Percentiles rank a stretch among this genome's conserved stretches.
Evolutionary conservation across 2,888 invertebrate genomes (phyloP).

Genomic region (Dicranocentrus wangi): DNA sequence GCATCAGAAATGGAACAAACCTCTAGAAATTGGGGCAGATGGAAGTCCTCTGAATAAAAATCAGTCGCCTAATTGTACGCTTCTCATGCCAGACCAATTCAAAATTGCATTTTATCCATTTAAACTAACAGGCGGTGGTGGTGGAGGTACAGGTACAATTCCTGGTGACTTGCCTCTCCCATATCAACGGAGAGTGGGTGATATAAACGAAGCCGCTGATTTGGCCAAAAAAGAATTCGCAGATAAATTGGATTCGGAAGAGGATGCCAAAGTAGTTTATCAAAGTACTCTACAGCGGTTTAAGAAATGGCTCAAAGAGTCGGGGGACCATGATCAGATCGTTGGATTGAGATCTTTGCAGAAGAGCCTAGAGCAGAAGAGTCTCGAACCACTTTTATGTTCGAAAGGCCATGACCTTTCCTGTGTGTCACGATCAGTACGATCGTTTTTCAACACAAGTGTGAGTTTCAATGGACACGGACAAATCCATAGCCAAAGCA

Average conservation of each 20-base stretch:
- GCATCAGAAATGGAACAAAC: conserved; percentile 58
- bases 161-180: conserved; percentile 15
- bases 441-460: conserved; percentile 26
- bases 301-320: conserved; percentile 58
- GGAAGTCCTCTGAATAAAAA: conserved; percentile 50
- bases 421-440: conserved; percentile 23
- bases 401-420: conserved; percentile 41
- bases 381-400: conserved; percentile 2
- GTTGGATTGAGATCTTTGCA: conserved; percentile 54
- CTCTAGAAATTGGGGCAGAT: conserved; percentile 55
- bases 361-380: conserved; percentile 36
- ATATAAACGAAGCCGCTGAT: neutral
- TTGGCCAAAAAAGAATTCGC: conserved; percentile 8
- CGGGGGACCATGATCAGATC: conserved; percentile 38
- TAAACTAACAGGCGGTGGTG: neutral
- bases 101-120: conserved; percentile 35
- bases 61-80: neutral
- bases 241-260: conserved; percentile 1
- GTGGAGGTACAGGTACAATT: neutral
- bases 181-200: conserved; percentile 27
- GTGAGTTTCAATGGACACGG: neutral
- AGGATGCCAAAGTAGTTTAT: conserved; percentile 33
- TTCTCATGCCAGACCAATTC: conserved; percentile 28
- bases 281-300: conserved; percentile 45
- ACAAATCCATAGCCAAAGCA: neutral